Evolutionary conservation across 1,140 invertebrate species (phyloP), one percentile per base, ranked within the genome.

Genomic region (Oscheius sp.): DNA sequence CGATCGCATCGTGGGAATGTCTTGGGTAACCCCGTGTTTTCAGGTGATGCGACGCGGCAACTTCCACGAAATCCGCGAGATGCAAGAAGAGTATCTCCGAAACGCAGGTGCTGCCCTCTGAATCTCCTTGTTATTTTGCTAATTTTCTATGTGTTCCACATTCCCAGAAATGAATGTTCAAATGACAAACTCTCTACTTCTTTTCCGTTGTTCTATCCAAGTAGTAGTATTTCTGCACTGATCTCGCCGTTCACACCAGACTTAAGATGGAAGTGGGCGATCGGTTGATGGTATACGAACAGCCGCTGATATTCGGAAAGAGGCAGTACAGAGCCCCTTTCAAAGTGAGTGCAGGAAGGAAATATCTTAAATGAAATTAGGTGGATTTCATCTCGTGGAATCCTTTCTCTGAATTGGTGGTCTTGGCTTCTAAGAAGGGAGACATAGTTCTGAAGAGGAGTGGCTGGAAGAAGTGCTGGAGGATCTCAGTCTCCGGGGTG

Each of bases 61-160:
- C 13, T 82, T 82, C 63, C 84, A 82, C 73, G 80, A 82, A 49
- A 82, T 82, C 29, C 67, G 80, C 13, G 73, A 82, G 34, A 75
- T 84, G 73, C 68, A 66, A 29, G 76, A 82, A 45, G 76, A 80
- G 34, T 63, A 63, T 34, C 15, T 63, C n/a, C n/a, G n/a, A n/a
- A n/a, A n/a, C n/a, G n/a, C n/a, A n/a, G n/a, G n/a, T n/a, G n/a
- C n/a, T n/a, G n/a, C n/a, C n/a, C n/a, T n/a, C n/a, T n/a, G n/a
- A n/a, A n/a, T n/a, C n/a, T n/a, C n/a, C n/a, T n/a, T n/a, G n/a
- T n/a, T n/a, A n/a, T n/a, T n/a, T n/a, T n/a, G n/a, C n/a, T n/a
- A n/a, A n/a, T n/a, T n/a, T n/a, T n/a, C n/a, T n/a, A n/a, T n/a
- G n/a, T n/a, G n/a, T n/a, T n/a, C n/a, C n/a, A n/a, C n/a, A n/a